These are phyloP conservation scores for Danio tinwini DNA, from an alignment of 2,797 vertebrate genomes.

Conservation along the genomic window DNA sequence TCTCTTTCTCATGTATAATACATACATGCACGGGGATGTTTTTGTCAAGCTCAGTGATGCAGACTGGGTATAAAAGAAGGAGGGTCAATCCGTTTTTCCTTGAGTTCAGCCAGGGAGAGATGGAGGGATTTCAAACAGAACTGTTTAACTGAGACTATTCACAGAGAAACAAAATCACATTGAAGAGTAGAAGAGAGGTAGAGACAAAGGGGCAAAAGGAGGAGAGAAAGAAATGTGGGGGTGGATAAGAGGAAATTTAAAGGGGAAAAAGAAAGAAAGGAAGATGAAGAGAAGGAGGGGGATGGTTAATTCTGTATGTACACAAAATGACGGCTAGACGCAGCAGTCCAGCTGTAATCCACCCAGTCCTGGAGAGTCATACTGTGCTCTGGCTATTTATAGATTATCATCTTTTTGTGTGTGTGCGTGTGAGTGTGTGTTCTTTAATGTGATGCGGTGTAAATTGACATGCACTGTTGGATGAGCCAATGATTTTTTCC, in stretches of 20 bases:
- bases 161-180: constrained; percentile 54
- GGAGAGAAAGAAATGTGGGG: constrained; percentile 13
- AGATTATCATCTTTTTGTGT: constrained; percentile 51
- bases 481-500: constrained; percentile 23
- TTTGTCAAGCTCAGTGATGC: constrained; percentile 62
- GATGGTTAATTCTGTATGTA: constrained; percentile 47
- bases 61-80: constrained; percentile 36
- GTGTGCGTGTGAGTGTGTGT: constrained; percentile 4
- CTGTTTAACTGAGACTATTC: constrained; percentile 66
- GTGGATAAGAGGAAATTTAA: constrained; percentile 6
- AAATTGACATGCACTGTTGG: constrained; percentile 10
- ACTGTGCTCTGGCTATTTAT: constrained; percentile 64
- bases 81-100: constrained; percentile 63
- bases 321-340: constrained; percentile 57
- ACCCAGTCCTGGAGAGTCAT: constrained; percentile 55
- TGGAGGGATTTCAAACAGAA: constrained; percentile 66
- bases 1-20: constrained; percentile 48
- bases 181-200: constrained; percentile 36
- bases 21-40: constrained; percentile 54
- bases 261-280: neutral
- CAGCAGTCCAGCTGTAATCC: constrained; percentile 69
- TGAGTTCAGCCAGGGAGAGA: constrained; percentile 62
- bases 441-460: constrained; percentile 37
- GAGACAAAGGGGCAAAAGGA: constrained; percentile 15
- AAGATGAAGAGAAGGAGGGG: constrained; percentile 10